A percentile compares a stretch with the other conserved stretches of the same genome.
Evolutionary conservation across 2,888 invertebrate genomes (phyloP).

Genomic region (Priocnemis perturbator): DNA sequence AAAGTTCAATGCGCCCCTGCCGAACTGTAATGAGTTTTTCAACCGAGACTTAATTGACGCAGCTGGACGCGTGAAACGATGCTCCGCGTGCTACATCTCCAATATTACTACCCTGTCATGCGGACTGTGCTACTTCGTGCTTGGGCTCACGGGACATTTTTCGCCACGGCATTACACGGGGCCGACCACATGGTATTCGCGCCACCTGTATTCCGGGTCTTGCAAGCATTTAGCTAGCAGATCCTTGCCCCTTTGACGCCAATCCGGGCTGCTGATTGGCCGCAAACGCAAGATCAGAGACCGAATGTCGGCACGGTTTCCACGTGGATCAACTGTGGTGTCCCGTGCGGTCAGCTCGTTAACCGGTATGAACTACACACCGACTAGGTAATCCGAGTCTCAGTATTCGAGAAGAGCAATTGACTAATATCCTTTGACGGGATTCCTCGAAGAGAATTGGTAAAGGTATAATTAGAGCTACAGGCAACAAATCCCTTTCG

Average conservation of each 20-base stretch:
- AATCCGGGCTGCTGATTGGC: slow-evolving; percentile 49
- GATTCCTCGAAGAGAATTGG: slow-evolving; percentile 24
- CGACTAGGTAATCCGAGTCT: slow-evolving; percentile 36
- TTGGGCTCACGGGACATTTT: too few relatives aligned
- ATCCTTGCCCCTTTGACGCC: slow-evolving; percentile 44
- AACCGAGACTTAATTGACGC: too few relatives aligned
- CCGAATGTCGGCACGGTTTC: slow-evolving; percentile 34
- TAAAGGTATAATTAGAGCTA: slow-evolving; percentile 15
- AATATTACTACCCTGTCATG: too few relatives aligned
- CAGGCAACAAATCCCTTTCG: neutral
- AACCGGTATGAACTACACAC: slow-evolving; percentile 42
- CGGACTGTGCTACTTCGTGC: too few relatives aligned
- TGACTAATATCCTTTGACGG: slow-evolving; percentile 49
- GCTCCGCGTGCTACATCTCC: too few relatives aligned
- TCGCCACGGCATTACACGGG: too few relatives aligned
- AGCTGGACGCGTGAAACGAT: too few relatives aligned
- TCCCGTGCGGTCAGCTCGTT: slow-evolving; percentile 57
- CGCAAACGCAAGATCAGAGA: slow-evolving; percentile 56
- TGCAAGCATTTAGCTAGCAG: slow-evolving; percentile 19
- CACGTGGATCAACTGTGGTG: slow-evolving; percentile 49
- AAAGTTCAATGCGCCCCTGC: too few relatives aligned
- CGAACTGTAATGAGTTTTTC: too few relatives aligned
- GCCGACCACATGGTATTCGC: too few relatives aligned
- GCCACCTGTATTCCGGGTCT: slow-evolving; percentile 12
- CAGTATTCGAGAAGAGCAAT: slow-evolving; percentile 34